phyloP scores from a whole-genome alignment of 2,113 vertebrate species.

The Heterotilapia buettikoferi region DNA sequence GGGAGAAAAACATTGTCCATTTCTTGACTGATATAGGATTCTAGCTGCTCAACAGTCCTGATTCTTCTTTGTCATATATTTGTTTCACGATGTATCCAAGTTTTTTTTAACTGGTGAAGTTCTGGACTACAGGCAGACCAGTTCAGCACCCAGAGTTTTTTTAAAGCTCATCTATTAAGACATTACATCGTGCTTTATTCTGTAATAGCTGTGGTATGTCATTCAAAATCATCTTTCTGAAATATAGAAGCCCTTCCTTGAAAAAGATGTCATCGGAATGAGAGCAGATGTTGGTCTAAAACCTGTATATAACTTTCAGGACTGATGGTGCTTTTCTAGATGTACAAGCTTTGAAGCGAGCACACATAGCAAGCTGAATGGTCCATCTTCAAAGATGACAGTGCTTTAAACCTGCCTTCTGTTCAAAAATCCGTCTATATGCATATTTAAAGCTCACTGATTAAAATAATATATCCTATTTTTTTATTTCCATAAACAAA shows the following conservation, averaged over 20 bases:
- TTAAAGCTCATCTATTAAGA: not conserved
- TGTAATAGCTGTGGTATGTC: not conserved
- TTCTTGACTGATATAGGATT: not conserved
- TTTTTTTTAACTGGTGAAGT: not conserved
- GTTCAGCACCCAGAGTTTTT: not conserved
- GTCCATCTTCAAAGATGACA: not conserved
- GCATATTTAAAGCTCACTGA: not conserved
- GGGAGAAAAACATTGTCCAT: not conserved
- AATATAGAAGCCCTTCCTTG: not conserved
- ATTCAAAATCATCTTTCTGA: not conserved
- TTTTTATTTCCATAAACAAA: not conserved
- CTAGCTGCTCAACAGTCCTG: not conserved
- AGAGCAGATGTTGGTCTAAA: not conserved
- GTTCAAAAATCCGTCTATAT: not conserved
- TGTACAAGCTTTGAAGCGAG: not conserved
- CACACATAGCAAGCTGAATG: not conserved
- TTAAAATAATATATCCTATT: not conserved
- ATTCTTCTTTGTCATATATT: not conserved
- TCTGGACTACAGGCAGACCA: not conserved
- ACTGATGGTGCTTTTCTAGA: not conserved
- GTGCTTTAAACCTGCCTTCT: not conserved
- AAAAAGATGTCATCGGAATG: not conserved
- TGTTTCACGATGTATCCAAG: accelerated
- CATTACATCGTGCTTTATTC: not conserved
- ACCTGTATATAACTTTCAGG: not conserved